Evolutionary conservation across 35 echinoderm and acorn worm species (phyloP).

Genomic region (Holothuria glaberrima): DNA sequence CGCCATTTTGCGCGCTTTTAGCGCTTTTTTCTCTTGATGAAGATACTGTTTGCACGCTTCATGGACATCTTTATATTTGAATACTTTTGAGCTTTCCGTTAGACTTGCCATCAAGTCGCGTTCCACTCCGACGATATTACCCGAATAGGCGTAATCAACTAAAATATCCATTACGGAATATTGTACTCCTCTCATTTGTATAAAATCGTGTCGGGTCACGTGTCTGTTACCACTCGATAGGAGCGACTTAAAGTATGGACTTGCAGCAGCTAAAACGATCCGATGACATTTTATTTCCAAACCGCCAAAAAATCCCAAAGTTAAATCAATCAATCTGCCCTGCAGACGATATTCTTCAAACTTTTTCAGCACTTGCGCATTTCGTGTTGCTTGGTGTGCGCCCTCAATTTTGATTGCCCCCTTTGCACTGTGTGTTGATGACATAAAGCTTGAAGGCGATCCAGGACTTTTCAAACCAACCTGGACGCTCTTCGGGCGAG

Average conservation of each 20-base stretch:
- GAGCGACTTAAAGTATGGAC: conserved; percentile 79
- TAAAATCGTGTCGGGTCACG: conserved; percentile 69
- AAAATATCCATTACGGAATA: conserved; percentile 74
- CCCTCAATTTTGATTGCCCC: conserved; percentile 28
- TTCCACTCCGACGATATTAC: conserved; percentile 62
- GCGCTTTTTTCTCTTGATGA: conserved; percentile 5
- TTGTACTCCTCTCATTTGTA: conserved; percentile 90
- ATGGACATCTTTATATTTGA: conserved; percentile 46
- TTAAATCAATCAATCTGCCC: conserved; percentile 69
- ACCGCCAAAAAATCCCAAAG: conserved; percentile 72
- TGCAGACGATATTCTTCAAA: conserved; percentile 72
- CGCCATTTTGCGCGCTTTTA: conserved; percentile 19
- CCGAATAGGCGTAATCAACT: conserved; percentile 90
- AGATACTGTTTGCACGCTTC: conserved; percentile 34
- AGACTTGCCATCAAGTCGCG: conserved; percentile 67
- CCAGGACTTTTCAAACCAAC: conserved; percentile 45
- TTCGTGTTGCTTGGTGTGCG: conserved; percentile 26
- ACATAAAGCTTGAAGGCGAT: conserved; percentile 40
- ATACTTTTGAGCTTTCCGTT: conserved; percentile 60
- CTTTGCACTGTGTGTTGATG: conserved; percentile 29
- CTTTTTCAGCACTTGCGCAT: conserved; percentile 61
- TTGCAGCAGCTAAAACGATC: conserved; percentile 77
- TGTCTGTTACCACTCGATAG: conserved; percentile 59
- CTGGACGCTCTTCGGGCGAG: not conserved
- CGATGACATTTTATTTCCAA: conserved; percentile 79